Evolutionary conservation across 2,888 invertebrate genomes (phyloP).

Genomic region (Julus scandinavius): DNA sequence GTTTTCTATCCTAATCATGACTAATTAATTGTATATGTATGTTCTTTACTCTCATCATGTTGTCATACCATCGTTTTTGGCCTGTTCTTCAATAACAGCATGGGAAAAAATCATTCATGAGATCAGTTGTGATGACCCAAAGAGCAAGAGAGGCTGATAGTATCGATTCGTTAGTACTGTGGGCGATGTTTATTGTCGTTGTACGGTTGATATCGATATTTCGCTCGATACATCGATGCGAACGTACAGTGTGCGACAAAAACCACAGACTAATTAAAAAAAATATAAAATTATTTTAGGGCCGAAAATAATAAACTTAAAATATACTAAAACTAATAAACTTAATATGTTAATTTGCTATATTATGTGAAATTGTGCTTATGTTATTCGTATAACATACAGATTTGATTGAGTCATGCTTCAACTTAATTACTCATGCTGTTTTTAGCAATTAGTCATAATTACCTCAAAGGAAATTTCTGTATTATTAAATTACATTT

Average conservation of each 20-base stretch:
- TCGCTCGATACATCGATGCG: not conserved
- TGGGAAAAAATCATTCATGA: not conserved
- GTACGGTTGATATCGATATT: not conserved
- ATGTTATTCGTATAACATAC: too few relatives aligned
- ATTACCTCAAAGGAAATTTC: not conserved
- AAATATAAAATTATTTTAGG: not conserved
- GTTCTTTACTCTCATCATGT: not conserved
- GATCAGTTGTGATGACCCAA: not conserved
- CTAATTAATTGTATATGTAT: not conserved
- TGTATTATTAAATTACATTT: not conserved
- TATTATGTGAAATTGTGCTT: too few relatives aligned
- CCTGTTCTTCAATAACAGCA: not conserved
- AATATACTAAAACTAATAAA: too few relatives aligned
- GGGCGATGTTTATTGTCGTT: too few relatives aligned
- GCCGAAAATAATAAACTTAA: too few relatives aligned
- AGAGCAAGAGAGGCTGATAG: not conserved
- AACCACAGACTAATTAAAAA: not conserved
- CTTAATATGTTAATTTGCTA: too few relatives aligned
- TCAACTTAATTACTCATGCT: too few relatives aligned
- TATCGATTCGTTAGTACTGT: not conserved
- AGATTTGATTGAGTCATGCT: too few relatives aligned
- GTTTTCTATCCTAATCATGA: slow-evolving; percentile 1
- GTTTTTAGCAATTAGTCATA: not conserved
- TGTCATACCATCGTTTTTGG: not conserved
- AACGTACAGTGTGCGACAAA: not conserved